Evolutionary conservation across 2,888 invertebrate genomes (phyloP).

Genomic region (Harpalus rufipes): DNA sequence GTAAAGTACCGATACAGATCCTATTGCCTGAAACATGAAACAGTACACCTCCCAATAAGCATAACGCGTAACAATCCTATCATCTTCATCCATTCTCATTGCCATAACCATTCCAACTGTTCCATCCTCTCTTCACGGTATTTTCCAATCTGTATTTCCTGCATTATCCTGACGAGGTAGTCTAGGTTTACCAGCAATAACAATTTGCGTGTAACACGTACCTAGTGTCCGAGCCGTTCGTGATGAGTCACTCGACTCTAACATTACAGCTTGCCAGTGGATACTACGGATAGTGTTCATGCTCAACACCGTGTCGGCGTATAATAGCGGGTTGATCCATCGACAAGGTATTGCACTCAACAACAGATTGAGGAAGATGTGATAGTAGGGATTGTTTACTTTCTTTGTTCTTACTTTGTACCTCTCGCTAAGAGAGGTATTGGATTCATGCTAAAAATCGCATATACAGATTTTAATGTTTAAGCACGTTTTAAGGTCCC

Average conservation of each 20-base stretch:
- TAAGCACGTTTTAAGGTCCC: too few relatives aligned
- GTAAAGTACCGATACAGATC: too few relatives aligned
- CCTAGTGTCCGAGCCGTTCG: neutral
- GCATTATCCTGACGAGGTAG: neutral
- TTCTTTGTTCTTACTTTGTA: slow-evolving; percentile 2
- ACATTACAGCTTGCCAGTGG: neutral
- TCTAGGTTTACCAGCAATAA: slow-evolving; percentile 1
- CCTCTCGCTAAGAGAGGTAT: too few relatives aligned
- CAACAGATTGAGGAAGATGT: neutral
- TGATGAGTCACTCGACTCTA: slow-evolving; percentile 4
- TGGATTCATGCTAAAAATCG: too few relatives aligned
- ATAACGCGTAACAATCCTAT: too few relatives aligned
- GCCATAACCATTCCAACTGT: neutral
- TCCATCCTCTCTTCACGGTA: too few relatives aligned
- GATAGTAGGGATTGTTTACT: neutral
- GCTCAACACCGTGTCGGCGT: slow-evolving; percentile 50
- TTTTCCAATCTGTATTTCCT: neutral
- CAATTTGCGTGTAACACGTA: neutral
- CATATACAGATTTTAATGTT: too few relatives aligned
- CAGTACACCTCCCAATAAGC: too few relatives aligned
- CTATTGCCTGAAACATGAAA: too few relatives aligned
- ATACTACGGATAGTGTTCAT: too few relatives aligned
- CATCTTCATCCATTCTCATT: neutral
- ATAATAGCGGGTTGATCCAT: slow-evolving; percentile 56
- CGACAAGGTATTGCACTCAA: slow-evolving; percentile 62